phyloP scores from a whole-genome alignment of 2,797 vertebrate genomes.

The Champsocephalus esox region DNA sequence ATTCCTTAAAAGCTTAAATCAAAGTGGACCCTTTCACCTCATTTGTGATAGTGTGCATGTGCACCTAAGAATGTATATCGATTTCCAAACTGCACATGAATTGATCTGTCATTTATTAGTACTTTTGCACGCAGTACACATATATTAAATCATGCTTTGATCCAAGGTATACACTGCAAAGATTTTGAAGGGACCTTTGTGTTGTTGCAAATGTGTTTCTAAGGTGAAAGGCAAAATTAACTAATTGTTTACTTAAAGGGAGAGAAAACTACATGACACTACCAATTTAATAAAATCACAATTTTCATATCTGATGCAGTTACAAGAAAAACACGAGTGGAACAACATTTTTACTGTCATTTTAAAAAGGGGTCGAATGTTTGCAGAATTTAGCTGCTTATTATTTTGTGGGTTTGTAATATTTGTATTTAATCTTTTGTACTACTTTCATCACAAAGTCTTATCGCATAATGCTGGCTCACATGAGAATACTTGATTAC shows the following conservation, averaged over 20 bases:
- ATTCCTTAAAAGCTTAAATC: conserved; percentile 24
- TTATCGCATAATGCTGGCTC: conserved; percentile 13
- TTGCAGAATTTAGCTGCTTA: conserved; percentile 10
- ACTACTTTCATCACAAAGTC: not conserved
- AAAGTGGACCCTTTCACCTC: conserved; percentile 38
- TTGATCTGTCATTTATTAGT: conserved; percentile 33
- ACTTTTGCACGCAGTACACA: conserved; percentile 50
- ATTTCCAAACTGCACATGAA: conserved; percentile 43
- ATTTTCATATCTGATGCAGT: not conserved
- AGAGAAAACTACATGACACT: conserved; percentile 3
- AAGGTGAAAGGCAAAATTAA: not conserved
- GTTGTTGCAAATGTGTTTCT: conserved; percentile 9
- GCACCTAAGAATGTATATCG: conserved; percentile 45
- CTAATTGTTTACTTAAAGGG: conserved; percentile 6
- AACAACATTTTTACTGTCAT: not conserved
- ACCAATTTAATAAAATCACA: not conserved
- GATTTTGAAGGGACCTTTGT: conserved; percentile 42
- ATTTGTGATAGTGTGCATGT: conserved; percentile 61
- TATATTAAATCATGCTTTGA: conserved; percentile 6
- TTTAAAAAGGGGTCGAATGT: not conserved
- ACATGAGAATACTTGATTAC: conserved; percentile 31
- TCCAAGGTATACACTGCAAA: conserved; percentile 21
- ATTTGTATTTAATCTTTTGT: conserved; percentile 21
- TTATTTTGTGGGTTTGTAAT: conserved; percentile 25
- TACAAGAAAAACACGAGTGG: not conserved